Evolutionary conservation across 2,888 invertebrate species (phyloP), one percentile per base, ranked within the genome.

Genomic region (Lithophane semibrunnea): DNA sequence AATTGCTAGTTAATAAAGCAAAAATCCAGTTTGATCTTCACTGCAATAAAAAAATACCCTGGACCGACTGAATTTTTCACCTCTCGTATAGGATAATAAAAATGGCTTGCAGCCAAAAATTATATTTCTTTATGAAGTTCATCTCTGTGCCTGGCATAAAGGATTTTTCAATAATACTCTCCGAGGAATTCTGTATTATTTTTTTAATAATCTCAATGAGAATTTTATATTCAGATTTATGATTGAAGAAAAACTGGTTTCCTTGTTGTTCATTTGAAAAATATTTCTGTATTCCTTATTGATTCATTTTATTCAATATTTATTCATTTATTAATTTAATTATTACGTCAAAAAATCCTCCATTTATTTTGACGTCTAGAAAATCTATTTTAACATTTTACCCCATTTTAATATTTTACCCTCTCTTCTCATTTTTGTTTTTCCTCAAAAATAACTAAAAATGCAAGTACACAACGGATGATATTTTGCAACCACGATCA

Each of bases 31-130:
- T 63, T 37, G 16, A 81, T 68, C 63, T 63, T 24, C 63, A 58
- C 42, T 75, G 42, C 52, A 42, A 65, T 24, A 18, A 64, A 52
- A 77, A 80, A 54, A 60, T 56, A 42, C n/a, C 37, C 47, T 12
- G 18, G 12, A 12, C 7, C 2, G n/a, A n/a, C 58, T 49, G 69
- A 67, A 79, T 64, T 82, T 82, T 82, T 71, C 74, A 71, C 82
- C 80, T 82, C 82, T 42, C 65, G 24, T 66, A 21, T 65, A 42
- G 42, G 69, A 72, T 83, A 71, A 79, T 74, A 79, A 82, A 83
- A 82, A 83, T 82, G 82, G 82, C 82, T 64, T 3, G 84, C 52
- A 60, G 82, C 84, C 82, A 82, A 79, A 56, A 83, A 63, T 60
- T 63, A 67, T 83, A 79, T 70, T 83, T 79, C 79, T 83, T 69